Percentiles rank a stretch among this genome's conserved stretches.
Conservation (phyloP, 1,140 invertebrate species). For the Ips typographus region DNA sequence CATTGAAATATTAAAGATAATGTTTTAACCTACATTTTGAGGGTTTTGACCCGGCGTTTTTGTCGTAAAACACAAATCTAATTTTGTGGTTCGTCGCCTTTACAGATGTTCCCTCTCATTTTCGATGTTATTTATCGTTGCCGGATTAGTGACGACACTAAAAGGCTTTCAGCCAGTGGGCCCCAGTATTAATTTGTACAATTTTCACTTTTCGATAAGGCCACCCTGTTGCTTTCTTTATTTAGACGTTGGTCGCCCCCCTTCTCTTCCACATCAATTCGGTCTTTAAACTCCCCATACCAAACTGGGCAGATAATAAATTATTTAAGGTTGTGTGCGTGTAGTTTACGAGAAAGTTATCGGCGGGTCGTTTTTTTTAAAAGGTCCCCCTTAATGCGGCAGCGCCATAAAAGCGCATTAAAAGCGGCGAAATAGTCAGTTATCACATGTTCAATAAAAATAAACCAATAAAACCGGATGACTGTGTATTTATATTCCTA, state of each 20-base stretch:
- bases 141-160: slow-evolving; percentile 21
- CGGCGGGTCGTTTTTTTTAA: slow-evolving; percentile 3
- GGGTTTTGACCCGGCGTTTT: too few species aligned
- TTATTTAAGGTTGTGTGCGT: background rate
- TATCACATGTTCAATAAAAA: slow-evolving; percentile 36
- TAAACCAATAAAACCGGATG: slow-evolving; percentile 36
- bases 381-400: slow-evolving; percentile 6
- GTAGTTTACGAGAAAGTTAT: background rate
- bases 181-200: slow-evolving; percentile 20
- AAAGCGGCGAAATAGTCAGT: slow-evolving; percentile 31
- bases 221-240: background rate
- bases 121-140: slow-evolving; percentile 25
- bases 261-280: too few species aligned
- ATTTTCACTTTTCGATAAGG: background rate
- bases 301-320: background rate
- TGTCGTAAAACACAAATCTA: too few species aligned
- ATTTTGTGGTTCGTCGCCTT: slow-evolving; percentile 23
- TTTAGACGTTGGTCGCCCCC: background rate
- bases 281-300: background rate
- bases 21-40: too few species aligned
- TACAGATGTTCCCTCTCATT: slow-evolving; percentile 31
- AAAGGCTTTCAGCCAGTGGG: slow-evolving; percentile 29
- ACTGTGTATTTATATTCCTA: slow-evolving; percentile 34
- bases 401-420: slow-evolving; percentile 30
- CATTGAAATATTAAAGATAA: too few species aligned